Conservation (phyloP, 1,140 invertebrate genomes). For the Zaprionus kolodkinae region DNA sequence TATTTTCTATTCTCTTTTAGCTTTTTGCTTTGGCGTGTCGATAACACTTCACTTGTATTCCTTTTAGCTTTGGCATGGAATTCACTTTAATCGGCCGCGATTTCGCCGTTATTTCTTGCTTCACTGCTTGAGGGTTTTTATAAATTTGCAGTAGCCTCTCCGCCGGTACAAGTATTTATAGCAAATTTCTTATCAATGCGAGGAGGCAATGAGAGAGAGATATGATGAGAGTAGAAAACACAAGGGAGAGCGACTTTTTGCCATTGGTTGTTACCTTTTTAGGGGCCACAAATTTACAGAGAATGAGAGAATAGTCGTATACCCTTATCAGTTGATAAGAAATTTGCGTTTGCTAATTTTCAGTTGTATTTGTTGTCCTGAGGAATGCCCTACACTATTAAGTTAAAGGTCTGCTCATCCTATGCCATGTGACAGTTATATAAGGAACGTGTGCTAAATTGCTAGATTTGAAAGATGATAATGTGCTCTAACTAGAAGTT, state of each 20-base stretch:
- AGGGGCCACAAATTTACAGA: slow-evolving; percentile 2
- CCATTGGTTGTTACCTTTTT: slow-evolving; percentile 15
- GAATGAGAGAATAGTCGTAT: neutral
- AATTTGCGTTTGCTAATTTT: slow-evolving; percentile 25
- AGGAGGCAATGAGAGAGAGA: neutral
- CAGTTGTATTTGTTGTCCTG: slow-evolving; percentile 4
- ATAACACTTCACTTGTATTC: slow-evolving; percentile 77
- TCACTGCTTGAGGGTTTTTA: slow-evolving; percentile 56
- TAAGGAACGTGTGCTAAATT: neutral
- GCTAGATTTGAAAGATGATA: neutral
- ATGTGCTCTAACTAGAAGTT: neutral
- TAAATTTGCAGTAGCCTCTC: slow-evolving; percentile 45
- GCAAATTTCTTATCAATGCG: slow-evolving; percentile 30
- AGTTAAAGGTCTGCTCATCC: slow-evolving; percentile 1
- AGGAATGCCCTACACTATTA: slow-evolving; percentile 25
- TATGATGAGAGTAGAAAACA: neutral
- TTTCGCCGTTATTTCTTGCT: slow-evolving; percentile 54
- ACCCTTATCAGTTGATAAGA: slow-evolving; percentile 33
- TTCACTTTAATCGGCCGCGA: slow-evolving; percentile 55
- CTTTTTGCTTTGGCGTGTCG: slow-evolving; percentile 62
- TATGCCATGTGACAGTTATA: neutral
- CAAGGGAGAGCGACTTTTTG: neutral
- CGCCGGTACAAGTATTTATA: slow-evolving; percentile 55
- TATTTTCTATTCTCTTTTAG: slow-evolving; percentile 28
- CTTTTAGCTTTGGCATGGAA: slow-evolving; percentile 70